Evolutionary conservation across 2,888 invertebrate species (phyloP), one percentile per base, ranked within the genome.

Genomic region (Trissolcus japonicus): DNA sequence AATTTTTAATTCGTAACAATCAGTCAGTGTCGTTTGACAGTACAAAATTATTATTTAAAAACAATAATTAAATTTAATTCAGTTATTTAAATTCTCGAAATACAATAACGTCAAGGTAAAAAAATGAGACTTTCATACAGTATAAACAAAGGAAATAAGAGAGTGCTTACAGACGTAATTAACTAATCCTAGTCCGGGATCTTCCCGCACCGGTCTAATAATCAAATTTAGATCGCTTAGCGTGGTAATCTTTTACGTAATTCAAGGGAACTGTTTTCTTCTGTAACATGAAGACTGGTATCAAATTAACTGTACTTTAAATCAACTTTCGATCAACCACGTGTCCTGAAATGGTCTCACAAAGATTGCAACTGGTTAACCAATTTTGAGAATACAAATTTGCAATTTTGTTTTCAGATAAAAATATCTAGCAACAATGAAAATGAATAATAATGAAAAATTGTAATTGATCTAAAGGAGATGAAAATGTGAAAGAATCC

Each of bases 201-300:
- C 46, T 46, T 46, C 46, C 14, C 60, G 48, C 56, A 43, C 62
- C 71, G 62, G 48, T 71, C 71, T 57, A 46, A 16, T 62, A 62
- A 69, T 43, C 69, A 61, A 50, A 56, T 56, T 68, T 61, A 41
- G 51, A 40, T 50, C 25, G 14, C 29, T 67, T 53, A n/a, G 41
- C 25, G 6, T 21, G 16, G 46, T 46, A 46, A 46, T n/a, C 19
- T 50, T 55, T 48, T 48, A 43, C n/a, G 19, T 55, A 69, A 60
- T 35, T 35, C 35, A 35, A 35, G 46, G 11, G 16, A n/a, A 46
- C 16, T 14, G 40, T 51, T 46, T 46, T 11, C 25, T 29, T 55
- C 35, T 21, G 53, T 53, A 53, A 53, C 25, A 19, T 6, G 9
- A 1, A 29, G 29, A 29, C 29, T 29, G 29, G 7, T 29, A 6